Evolutionary conservation across 2,888 invertebrate genomes (phyloP).

Genomic region (Drosophila ochracea): DNA sequence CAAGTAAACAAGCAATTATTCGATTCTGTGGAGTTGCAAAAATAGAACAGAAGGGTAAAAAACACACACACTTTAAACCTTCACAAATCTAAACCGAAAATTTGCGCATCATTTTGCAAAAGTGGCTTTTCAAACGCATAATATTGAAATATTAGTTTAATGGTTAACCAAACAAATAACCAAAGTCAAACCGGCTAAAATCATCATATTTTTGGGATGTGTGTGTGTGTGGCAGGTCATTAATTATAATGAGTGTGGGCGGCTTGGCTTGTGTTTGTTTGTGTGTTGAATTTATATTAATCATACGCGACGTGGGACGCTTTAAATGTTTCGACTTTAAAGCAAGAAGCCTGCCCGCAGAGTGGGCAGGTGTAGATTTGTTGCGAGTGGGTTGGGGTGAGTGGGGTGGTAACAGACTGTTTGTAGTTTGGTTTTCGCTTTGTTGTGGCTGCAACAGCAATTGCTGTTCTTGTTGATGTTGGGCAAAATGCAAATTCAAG

Average conservation of each 20-base stretch:
- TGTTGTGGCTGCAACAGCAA: conserved; percentile 47
- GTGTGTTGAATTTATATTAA: conserved; percentile 50
- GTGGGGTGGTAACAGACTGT: too few relatives aligned
- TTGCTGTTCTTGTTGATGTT: conserved; percentile 27
- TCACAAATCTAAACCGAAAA: background rate
- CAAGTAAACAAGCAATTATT: background rate
- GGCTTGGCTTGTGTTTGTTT: conserved; percentile 4
- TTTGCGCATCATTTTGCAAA: background rate
- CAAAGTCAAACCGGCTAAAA: conserved; percentile 23
- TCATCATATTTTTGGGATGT: conserved; percentile 15
- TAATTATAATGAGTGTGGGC: conserved; percentile 11
- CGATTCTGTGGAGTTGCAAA: background rate
- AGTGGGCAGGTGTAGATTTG: background rate
- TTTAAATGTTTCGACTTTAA: conserved; percentile 47
- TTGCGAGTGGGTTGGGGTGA: background rate
- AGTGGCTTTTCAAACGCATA: conserved; percentile 11
- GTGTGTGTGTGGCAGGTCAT: background rate
- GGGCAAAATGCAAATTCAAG: conserved; percentile 77
- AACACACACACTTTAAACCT: background rate
- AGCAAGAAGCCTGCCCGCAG: background rate
- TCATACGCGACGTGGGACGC: conserved; percentile 53
- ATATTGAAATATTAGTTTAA: conserved; percentile 21
- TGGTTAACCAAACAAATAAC: conserved; percentile 31
- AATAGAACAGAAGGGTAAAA: background rate
- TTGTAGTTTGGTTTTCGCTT: conserved; percentile 29